Conservation (phyloP, 2,797 vertebrate genomes). For the Acomys russatus region DNA sequence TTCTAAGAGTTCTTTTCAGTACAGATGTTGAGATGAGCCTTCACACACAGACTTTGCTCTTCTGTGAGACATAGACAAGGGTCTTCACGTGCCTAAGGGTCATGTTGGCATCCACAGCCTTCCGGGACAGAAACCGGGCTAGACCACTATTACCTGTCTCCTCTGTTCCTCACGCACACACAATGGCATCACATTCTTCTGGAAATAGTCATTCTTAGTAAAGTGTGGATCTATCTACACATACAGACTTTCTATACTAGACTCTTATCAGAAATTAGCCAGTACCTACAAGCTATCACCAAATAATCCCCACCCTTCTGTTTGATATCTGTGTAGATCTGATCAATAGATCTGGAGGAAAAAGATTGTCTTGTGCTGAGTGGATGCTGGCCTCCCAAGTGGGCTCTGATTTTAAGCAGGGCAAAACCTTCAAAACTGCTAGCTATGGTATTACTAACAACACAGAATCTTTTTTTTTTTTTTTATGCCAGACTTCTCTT, state of each 20-base stretch:
- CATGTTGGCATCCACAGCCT: constrained; percentile 4
- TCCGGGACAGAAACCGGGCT: neutral
- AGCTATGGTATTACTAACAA: constrained; percentile 46
- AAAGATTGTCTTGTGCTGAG: constrained; percentile 55
- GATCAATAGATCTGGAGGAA: constrained; percentile 2
- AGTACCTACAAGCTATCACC: neutral
- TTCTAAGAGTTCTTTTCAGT: neutral
- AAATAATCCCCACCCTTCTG: constrained; percentile 37
- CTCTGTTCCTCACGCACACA: neutral
- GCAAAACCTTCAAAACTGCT: constrained; percentile 65
- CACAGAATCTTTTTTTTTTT: constrained; percentile 46
- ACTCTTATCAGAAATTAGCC: constrained; percentile 30
- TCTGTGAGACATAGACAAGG: constrained; percentile 16
- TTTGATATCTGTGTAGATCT: neutral
- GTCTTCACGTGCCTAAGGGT: neutral
- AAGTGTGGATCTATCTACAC: neutral
- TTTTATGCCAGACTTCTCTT: constrained; percentile 48
- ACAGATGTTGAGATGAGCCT: neutral
- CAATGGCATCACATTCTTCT: constrained; percentile 28
- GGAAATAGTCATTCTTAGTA: neutral
- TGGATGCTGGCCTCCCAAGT: neutral
- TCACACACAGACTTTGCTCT: constrained; percentile 5
- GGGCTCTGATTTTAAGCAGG: constrained; percentile 18
- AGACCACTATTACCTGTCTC: constrained; percentile 4
- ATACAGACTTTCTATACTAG: constrained; percentile 19